Conservation (phyloP, 2,113 vertebrate genomes). For the Dendrocopos noguchii region DNA sequence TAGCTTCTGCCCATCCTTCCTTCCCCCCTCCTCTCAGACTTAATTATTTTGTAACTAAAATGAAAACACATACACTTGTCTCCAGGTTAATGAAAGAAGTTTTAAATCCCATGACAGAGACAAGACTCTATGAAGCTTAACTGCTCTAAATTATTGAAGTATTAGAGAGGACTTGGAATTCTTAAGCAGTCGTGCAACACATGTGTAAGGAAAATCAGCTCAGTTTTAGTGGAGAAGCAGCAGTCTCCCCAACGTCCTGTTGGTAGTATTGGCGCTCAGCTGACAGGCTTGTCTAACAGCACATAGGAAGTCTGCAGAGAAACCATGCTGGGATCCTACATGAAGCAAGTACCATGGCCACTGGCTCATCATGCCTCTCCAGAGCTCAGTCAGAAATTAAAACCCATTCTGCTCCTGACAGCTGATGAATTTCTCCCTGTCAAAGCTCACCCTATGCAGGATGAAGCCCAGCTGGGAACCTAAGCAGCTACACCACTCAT, state of each 20-base stretch:
- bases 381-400: not conserved
- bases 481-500: not conserved
- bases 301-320: not conserved
- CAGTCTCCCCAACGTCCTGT: not conserved
- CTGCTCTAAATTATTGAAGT: not conserved
- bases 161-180: not conserved
- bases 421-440: not conserved
- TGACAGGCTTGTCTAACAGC: not conserved
- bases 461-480: not conserved
- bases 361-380: not conserved
- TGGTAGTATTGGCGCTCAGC: not conserved
- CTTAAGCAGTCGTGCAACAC: not conserved
- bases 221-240: not conserved
- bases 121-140: not conserved
- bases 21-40: not conserved
- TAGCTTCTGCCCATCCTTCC: not conserved
- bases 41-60: constrained; percentile 2
- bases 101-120: not conserved
- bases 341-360: not conserved
- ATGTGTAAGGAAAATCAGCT: not conserved
- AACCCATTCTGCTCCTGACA: not conserved
- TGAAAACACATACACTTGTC: not conserved
- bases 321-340: not conserved
- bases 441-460: not conserved
- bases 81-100: not conserved